Base-by-base conservation (phyloP, 2,888 invertebrate genomes). In the Tipula confusa region DNA sequence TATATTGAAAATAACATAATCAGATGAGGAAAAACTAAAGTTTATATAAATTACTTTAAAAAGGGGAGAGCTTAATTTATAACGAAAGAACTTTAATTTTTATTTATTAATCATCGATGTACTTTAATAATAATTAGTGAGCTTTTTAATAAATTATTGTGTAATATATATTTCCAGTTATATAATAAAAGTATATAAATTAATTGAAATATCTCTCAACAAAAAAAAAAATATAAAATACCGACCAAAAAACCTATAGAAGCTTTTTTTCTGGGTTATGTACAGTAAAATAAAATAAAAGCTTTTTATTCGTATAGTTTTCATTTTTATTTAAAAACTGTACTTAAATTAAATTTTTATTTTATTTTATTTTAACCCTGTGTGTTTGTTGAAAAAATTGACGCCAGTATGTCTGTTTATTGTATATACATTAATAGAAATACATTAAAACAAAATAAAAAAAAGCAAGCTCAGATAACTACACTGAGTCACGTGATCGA, bases 1-100 rank as follows among this genome's bases (percentile, higher is more conserved):
- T n/a, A n/a, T n/a, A n/a, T n/a, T n/a, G n/a, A 80, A 29, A 80
- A 80, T 29, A 29, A 29, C 80, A 80, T 29, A 31, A 29, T 80
- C 29, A 80, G 80, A 29, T 29, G 29, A 80, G 31, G 80, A 80
- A 80, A n/a, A 80, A 18, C 64, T 64, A 64, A 64, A 64, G 64
- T 15, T 15, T 15, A 15, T 43, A 9, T 6, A 64, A 64, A 64
- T 24, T 24, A 64, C 24, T 24, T 18, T n/a, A n/a, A 33, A 64
- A 18, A 64, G 64, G 24, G 24, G 13, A 2, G 64, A 64, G 64
- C 64, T 64, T 64, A 64, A n/a, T n/a, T n/a, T 9, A 36, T 24
- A 64, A 24, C 9, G 9, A 24, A 9, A 64, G 9, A 64, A 24
- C 43, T n/a, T 64, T 24, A 24, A 64, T 9, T 64, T 64, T 24